Evolutionary conservation across 2,888 invertebrate species (phyloP).

Genomic region (Aproaerema taeniolella): DNA sequence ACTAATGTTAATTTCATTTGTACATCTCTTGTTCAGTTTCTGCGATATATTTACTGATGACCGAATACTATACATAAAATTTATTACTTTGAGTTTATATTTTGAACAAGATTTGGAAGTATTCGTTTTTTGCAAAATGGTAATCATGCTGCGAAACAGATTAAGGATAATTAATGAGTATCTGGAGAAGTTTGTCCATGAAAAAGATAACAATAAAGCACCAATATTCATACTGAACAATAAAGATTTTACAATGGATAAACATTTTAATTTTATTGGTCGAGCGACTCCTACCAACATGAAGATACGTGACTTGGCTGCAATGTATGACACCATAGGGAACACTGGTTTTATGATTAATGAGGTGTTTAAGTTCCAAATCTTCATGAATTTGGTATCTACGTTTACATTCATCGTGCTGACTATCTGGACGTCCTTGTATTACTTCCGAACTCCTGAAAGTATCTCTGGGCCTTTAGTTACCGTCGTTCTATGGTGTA

Average conservation of each 20-base stretch:
- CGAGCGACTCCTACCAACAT: constrained; percentile 28
- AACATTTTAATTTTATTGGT: constrained; percentile 31
- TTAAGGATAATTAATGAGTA: constrained; percentile 37
- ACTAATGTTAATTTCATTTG: constrained; percentile 22
- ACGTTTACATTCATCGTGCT: constrained; percentile 46
- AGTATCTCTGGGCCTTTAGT: constrained; percentile 28
- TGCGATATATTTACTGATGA: constrained; percentile 25
- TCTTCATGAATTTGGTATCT: constrained; percentile 46
- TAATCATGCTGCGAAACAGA: constrained; percentile 35
- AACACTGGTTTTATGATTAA: constrained; percentile 39
- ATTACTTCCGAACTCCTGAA: constrained; percentile 30
- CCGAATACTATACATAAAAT: constrained; percentile 11
- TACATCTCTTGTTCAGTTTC: constrained; percentile 22
- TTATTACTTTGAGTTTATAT: constrained; percentile 27
- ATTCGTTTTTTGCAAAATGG: constrained; percentile 35
- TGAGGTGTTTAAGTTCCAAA: constrained; percentile 45
- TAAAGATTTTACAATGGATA: constrained; percentile 21
- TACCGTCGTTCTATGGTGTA: constrained; percentile 37
- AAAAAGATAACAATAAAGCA: constrained; percentile 25
- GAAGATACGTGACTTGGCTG: constrained; percentile 41
- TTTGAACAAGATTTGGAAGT: constrained; percentile 42
- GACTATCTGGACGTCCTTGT: constrained; percentile 43
- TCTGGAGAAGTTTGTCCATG: constrained; percentile 33
- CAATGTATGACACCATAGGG: constrained; percentile 41
- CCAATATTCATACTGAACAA: constrained; percentile 30